Evolutionary conservation across 2,888 invertebrate genomes (phyloP), one percentile per base, ranked within the genome.

Genomic region (Habrosyne pyritoides): DNA sequence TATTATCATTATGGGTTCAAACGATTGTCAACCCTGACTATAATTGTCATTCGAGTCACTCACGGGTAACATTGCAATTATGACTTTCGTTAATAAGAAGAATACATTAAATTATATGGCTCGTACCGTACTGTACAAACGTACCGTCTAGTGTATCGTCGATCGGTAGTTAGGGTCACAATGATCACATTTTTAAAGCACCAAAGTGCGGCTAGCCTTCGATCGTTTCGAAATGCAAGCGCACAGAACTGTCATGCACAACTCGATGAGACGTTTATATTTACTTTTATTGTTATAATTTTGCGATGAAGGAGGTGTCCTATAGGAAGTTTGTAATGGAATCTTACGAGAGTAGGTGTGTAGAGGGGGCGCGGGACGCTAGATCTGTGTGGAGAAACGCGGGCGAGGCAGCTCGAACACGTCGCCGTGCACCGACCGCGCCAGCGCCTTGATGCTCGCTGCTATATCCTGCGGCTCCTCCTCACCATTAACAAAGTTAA

Each of bases 371-470:
- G 10, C 28, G 10, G 54, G 49, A 56, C 18, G 63, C 94, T 95
- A 97, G 91, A 97, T 96, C 93, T 96, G 96, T 62, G 96, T 96
- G 83, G 96, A 96, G 93, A 97, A 95, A 77, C 97, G 94, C 63
- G 97, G 97, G 61, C 96, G 94, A 47, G 98, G 98, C 79, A 98
- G 91, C 78, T 98, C 98, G 89, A 97, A 98, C 68, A 97, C 96
- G 87, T 98, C 97, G 60, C 96, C 97, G 87, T 97, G 97, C 60
- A 98, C 97, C 71, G 98, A 98, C 74, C 96, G 96, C 21, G 98
- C 98, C 74, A 98, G 89, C n/a, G 98, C 98, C 87, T 97, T 96
- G 82, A 98, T 98, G 82, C 97, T 97, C 47, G 97, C 98, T 64
- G 97, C 97, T 81, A 98, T 98, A 83, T 97, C 97, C 61, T 95